Evolutionary conservation across 35 echinoderm and acorn worm genomes (phyloP), one percentile per base, ranked within the genome.

Genomic region (Hemicentrotus pulcherrimus): DNA sequence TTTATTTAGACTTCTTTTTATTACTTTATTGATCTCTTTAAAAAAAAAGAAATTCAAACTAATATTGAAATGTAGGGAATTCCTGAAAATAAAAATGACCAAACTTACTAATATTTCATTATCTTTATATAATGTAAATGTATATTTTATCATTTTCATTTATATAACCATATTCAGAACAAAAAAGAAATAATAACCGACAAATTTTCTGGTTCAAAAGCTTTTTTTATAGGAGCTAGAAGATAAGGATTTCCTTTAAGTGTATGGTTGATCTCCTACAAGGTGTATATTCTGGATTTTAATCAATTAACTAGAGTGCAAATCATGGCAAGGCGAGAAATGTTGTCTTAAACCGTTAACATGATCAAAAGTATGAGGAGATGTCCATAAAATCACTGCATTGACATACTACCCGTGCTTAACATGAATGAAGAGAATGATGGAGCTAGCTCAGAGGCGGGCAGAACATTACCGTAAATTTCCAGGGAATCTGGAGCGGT

Each of bases 401-500:
- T 78, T 8, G 65, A 78, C 65, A 78, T 78, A 78, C 19, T 24
- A 78, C 65, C 65, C 65, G 6, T 78, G 65, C 65, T 33, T 1
- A 90, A 90, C 88, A 90, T 90, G 88, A 90, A 90, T 90, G 88
- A 90, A 90, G 32, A 45, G 88, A 86, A 86, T 31, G 9, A 86
- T 86, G 88, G 31, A 41, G 35, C 35, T 41, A 90, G 46, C 32
- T 18, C 88, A 7, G 88, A 45, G 32, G 32, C 32, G 32, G 11
- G 15, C 32, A 78, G 88, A 90, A 47, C 88, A 90, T 90, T 90
- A 90, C 88, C 88, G 88, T 90, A 90, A 90, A 90, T 90, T 78
- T 90, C 45, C 32, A 47, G 19, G 46, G 88, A 90, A 90, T 33
- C 88, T 31, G 88, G 65, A 90, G 88, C 88, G 32, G 88, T 33